phyloP scores from a whole-genome alignment of 1,140 invertebrate genomes.

The Stegodyphus mimosarum region DNA sequence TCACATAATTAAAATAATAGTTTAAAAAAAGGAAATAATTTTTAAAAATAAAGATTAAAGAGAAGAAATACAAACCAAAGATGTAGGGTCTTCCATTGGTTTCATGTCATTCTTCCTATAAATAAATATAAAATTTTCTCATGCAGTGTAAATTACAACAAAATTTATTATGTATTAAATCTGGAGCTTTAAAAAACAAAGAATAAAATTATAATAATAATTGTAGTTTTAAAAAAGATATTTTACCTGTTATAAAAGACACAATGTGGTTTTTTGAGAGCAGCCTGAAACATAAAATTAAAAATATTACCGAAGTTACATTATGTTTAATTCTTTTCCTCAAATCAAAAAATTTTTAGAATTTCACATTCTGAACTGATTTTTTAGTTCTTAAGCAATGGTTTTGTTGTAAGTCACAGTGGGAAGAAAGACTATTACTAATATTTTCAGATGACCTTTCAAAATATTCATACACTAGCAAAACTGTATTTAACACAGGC shows the following conservation, averaged over 20 bases:
- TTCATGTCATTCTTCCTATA: slow-evolving; percentile 69
- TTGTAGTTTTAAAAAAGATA: slow-evolving; percentile 5
- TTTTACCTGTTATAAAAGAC: slow-evolving; percentile 76
- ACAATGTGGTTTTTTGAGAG: slow-evolving; percentile 87
- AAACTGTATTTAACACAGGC: too few species aligned
- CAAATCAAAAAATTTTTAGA: slow-evolving; percentile 8
- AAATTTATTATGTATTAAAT: not conserved
- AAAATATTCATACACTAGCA: too few species aligned
- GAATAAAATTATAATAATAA: not conserved
- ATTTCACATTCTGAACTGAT: not conserved
- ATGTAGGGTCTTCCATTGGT: slow-evolving; percentile 71
- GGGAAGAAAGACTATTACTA: too few species aligned
- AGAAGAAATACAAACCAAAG: slow-evolving; percentile 66
- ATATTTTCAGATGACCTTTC: too few species aligned
- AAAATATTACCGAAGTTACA: too few species aligned
- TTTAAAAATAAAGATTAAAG: too few species aligned
- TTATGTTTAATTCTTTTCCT: slow-evolving; percentile 22
- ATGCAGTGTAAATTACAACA: not conserved
- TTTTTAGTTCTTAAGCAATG: too few species aligned
- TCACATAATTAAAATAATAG: too few species aligned
- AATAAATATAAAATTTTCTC: slow-evolving; percentile 32
- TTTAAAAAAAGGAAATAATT: too few species aligned
- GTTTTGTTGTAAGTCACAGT: too few species aligned
- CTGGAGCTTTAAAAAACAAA: not conserved
- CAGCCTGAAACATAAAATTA: slow-evolving; percentile 72